Evolutionary conservation across 2,797 vertebrate species (phyloP), one percentile per base, ranked within the genome.

Genomic region (Clarias platycephalus): DNA sequence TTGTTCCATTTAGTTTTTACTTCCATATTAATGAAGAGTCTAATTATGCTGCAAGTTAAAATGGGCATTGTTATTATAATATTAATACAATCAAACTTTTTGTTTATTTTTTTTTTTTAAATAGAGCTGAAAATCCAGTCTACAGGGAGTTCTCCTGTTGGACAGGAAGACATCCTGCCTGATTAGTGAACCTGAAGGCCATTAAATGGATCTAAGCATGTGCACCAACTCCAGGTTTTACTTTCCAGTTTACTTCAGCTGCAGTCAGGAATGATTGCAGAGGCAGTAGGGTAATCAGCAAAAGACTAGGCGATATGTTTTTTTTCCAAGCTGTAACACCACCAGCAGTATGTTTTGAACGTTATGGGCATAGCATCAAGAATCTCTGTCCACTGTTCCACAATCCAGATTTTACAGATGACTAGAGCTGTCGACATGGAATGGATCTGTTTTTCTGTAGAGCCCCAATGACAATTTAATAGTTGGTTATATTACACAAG

Each of bases 141-240:
- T 81, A 60, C 77, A 68, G 37, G 58, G 84, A 34, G 37, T 58
- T 82, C 55, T 83, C 85, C 82, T 84, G 87, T 80, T 84, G 83
- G 72, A 58, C 80, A 84, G 84, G 85, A 49, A 74, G 83, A 74
- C 74, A 31, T 53, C 40, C 66, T 80, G 82, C 76, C 24, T 49
- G n/a, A 79, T 28, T 26, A 72, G n/a, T 60, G 63, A 80, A 80
- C 79, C 70, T 68, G 34, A 80, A 70, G 62, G 64, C 44, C 83
- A 84, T 84, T n/a, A 58, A 85, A 87, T 82, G 24, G 78, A 83
- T 49, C 77, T 76, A 44, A 37, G 53, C 60, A 22, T 78, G 79
- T 79, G 49, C 40, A 72, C 58, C 77, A 81, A 20, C 40, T 53
- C 49, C 49, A 53, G 49, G 49, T 53, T 53, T 53, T 53, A 53